Evolutionary conservation across 1,140 invertebrate species (phyloP).

Genomic region (Colletes gigas): DNA sequence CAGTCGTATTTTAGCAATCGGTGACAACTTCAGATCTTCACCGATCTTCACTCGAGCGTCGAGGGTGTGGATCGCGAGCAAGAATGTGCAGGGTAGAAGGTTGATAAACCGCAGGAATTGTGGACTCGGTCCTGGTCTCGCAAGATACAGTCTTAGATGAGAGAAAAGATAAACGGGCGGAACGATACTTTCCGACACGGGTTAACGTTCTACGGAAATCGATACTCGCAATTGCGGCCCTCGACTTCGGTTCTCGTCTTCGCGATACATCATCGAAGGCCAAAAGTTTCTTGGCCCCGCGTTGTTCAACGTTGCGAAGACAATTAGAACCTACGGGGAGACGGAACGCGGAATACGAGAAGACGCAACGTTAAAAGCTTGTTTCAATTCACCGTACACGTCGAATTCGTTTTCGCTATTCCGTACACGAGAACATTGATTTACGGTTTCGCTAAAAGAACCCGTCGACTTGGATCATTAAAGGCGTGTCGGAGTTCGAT

Average conservation of each 20-base stretch:
- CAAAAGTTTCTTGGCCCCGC: no score
- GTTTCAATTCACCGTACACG: neutral
- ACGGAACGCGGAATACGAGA: no score
- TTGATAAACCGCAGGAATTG: conserved; percentile 31
- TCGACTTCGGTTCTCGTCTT: neutral
- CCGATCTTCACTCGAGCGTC: neutral
- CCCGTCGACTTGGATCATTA: conserved; percentile 19
- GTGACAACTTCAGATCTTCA: neutral
- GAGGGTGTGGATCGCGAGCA: conserved; percentile 1
- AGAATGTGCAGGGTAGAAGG: conserved; percentile 5
- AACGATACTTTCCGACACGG: conserved; percentile 20
- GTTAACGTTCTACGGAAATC: conserved; percentile 6
- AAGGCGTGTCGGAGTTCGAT: conserved; percentile 33
- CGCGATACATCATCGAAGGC: no score
- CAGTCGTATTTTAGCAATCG: no score
- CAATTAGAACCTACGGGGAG: no score
- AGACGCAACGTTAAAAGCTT: neutral
- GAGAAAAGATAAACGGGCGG: conserved; percentile 13
- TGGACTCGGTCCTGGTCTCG: neutral
- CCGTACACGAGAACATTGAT: conserved; percentile 13
- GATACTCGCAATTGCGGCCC: neutral
- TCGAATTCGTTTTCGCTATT: conserved; percentile 8
- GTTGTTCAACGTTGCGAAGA: no score
- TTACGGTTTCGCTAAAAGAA: conserved; percentile 8
- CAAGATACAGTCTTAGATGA: conserved; percentile 17